Evolutionary conservation across 2,113 vertebrate species (phyloP), one percentile per base, ranked within the genome.

Genomic region (Formicarius rufipectus): DNA sequence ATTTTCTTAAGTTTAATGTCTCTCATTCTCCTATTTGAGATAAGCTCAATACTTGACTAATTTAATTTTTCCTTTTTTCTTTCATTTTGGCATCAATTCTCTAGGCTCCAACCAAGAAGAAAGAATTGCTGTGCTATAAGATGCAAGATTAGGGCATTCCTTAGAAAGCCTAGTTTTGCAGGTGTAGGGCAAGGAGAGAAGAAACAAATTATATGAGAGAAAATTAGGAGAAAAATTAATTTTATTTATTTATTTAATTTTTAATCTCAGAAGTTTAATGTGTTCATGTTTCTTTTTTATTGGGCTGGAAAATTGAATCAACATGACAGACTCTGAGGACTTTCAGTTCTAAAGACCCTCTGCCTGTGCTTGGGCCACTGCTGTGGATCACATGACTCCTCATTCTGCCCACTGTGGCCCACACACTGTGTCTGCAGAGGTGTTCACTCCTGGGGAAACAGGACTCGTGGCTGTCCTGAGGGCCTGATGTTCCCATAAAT

Each of bases 401-500:
- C 68, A 66, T 30, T 14, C 4, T 39, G 33, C 20, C 6, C 0
- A 0, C 67, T 62, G 47, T 28, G 53, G 13, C n/a, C 40, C 69
- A 15, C 27, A 33, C 0, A 0, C 21, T 49, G 13, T 44, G 5
- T 71, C 74, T 67, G 56, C 62, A 72, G 62, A 28, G 33, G 4
- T 33, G 23, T 10, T 49, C 33, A 24, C 42, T 72, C 35, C 24
- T 60, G 58, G 15, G 37, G 58, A 63, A 72, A 20, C 30, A 39
- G 52, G 60, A 81, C 42, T 37, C 21, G 25, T 0, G 4, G n/a
- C 22, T 49, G 12, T 33, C 50, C 25, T 1, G 0, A 49, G 18
- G 45, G 50, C n/a, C 47, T 69, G 17, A 20, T 56, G 11, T 44
- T 87, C 35, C 71, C 28, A 22, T 22, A 52, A 44, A 52, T 3